Percentiles rank a stretch among this genome's conserved stretches.
phyloP scores from a whole-genome alignment of 2,888 invertebrate genomes.

The Adelphocoris suturalis region DNA sequence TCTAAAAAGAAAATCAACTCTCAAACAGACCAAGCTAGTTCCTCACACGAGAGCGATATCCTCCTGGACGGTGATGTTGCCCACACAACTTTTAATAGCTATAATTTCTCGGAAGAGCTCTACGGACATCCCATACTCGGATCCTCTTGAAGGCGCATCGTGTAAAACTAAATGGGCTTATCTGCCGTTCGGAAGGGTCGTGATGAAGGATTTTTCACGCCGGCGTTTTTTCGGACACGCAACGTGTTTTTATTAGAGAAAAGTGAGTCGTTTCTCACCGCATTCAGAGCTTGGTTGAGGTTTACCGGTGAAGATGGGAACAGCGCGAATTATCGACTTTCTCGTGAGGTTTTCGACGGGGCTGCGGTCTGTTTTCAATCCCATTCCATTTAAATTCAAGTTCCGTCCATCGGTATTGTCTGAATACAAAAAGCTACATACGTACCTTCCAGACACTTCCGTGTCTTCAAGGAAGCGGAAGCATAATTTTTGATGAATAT shows the following conservation, averaged over 20 bases:
- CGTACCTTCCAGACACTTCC: no score
- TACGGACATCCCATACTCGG: constrained; percentile 9
- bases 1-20: neutral
- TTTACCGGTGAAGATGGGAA: neutral
- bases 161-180: constrained; percentile 57
- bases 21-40: neutral
- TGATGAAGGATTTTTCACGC: constrained; percentile 57
- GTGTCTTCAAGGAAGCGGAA: no score
- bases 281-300: neutral
- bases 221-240: constrained; percentile 32
- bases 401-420: no score
- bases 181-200: constrained; percentile 16
- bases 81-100: constrained; percentile 62
- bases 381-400: no score
- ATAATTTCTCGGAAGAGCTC: constrained; percentile 38
- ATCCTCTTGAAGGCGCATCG: constrained; percentile 26
- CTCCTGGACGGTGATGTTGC: constrained; percentile 12
- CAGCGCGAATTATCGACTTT: neutral
- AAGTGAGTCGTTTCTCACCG: constrained; percentile 31
- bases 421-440: no score
- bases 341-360: neutral
- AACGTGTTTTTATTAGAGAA: constrained; percentile 35
- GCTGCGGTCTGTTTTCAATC: neutral
- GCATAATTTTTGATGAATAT: no score
- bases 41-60: neutral